A percentile compares a stretch with the other conserved stretches of the same genome.
phyloP scores from a whole-genome alignment of 2,888 invertebrate species.

The Galerucella pusilla region DNA sequence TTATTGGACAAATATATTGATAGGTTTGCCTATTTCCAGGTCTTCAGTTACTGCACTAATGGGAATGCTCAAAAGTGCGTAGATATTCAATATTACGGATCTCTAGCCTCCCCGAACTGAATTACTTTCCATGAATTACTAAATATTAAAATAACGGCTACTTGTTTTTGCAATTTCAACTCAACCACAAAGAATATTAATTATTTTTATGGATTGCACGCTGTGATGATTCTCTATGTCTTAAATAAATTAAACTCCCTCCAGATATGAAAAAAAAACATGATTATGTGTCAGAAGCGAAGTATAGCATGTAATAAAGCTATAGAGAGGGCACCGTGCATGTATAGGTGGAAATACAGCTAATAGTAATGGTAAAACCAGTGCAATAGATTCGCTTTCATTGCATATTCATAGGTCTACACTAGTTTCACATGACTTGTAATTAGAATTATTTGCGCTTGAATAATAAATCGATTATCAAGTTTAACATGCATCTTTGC shows the following conservation, averaged over 20 bases:
- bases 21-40: too few species aligned
- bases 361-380: slow-evolving; percentile 62
- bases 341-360: slow-evolving; percentile 42
- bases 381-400: slow-evolving; percentile 61
- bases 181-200: background rate
- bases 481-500: slow-evolving; percentile 52
- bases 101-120: too few species aligned
- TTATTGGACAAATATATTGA: too few species aligned
- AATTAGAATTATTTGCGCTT: slow-evolving; percentile 63
- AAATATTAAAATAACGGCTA: background rate
- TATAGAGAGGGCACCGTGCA: slow-evolving; percentile 33
- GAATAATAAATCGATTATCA: slow-evolving; percentile 61
- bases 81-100: background rate
- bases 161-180: background rate
- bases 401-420: slow-evolving; percentile 64
- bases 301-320: slow-evolving; percentile 33
- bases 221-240: background rate
- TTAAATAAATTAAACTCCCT: slow-evolving; percentile 17
- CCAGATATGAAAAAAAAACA: slow-evolving; percentile 31
- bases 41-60: too few species aligned
- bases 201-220: slow-evolving; percentile 1
- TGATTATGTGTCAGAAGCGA: slow-evolving; percentile 2
- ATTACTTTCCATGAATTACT: too few species aligned
- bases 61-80: too few species aligned
- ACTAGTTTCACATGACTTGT: slow-evolving; percentile 61